These are phyloP conservation scores for Phenacoccus solenopsis DNA, from an alignment of 1,140 invertebrate species.

Conservation along the genomic window DNA sequence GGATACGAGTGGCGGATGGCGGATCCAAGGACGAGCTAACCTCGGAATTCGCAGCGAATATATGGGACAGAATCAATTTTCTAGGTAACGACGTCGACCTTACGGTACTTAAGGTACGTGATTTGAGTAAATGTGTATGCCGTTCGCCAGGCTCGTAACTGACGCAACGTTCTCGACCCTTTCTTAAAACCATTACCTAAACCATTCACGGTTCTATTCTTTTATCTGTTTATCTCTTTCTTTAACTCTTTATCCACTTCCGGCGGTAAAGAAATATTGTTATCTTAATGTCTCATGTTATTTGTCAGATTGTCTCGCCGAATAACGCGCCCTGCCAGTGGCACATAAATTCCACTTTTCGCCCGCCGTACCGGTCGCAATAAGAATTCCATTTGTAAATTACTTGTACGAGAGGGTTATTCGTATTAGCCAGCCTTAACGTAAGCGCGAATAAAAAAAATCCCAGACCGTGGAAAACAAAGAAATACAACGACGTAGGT, in stretches of 20 bases:
- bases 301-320: neutral
- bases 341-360: neutral
- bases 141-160: neutral
- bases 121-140: conserved; percentile 9
- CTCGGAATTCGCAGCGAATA: neutral
- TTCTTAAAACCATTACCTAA: conserved; percentile 16
- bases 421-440: neutral
- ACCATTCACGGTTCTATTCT: conserved; percentile 14
- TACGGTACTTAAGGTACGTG: neutral
- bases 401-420: neutral
- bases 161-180: neutral
- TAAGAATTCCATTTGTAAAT: conserved; percentile 18
- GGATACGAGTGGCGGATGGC: neutral
- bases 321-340: neutral
- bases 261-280: conserved; percentile 6
- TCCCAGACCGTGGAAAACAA: too few relatives aligned
- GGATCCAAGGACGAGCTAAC: neutral
- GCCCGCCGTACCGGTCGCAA: neutral
- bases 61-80: conserved; percentile 16
- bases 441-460: neutral
- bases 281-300: conserved; percentile 14
- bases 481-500: too few relatives aligned
- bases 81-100: conserved; percentile 13
- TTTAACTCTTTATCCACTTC: conserved; percentile 11
- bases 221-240: conserved; percentile 14